Evolutionary conservation across 2,113 vertebrate species (phyloP).

Genomic region (Siniperca knerii): DNA sequence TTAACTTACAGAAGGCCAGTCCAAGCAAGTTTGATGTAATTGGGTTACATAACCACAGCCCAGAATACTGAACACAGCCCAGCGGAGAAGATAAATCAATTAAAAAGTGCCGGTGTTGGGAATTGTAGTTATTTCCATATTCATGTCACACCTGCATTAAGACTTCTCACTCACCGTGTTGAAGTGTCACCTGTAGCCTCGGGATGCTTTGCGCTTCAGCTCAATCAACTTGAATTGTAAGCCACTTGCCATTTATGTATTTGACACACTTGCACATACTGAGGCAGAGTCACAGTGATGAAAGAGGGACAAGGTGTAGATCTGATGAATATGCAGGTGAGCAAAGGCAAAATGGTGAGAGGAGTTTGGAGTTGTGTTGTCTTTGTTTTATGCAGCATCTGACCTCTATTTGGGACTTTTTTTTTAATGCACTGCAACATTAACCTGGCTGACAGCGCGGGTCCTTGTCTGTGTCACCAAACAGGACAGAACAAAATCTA

Average conservation of each 20-base stretch:
- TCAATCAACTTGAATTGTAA: slow-evolving; percentile 19
- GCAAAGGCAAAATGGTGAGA: slow-evolving; percentile 27
- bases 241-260: slow-evolving; percentile 39
- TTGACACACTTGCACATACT: slow-evolving; percentile 2
- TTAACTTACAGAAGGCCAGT: neutral
- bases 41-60: neutral
- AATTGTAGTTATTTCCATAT: slow-evolving; percentile 34
- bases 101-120: neutral
- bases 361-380: neutral
- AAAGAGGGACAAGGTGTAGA: slow-evolving; percentile 20
- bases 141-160: slow-evolving; percentile 22
- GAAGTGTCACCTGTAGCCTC: slow-evolving; percentile 28
- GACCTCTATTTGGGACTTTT: neutral
- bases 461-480: slow-evolving; percentile 38
- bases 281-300: slow-evolving; percentile 21
- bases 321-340: slow-evolving; percentile 58
- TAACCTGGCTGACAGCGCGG: slow-evolving; percentile 10
- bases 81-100: slow-evolving; percentile 2
- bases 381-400: slow-evolving; percentile 23
- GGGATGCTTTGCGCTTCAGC: slow-evolving; percentile 6
- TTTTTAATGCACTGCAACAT: slow-evolving; percentile 16
- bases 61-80: neutral
- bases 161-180: neutral
- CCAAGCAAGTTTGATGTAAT: neutral
- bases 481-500: slow-evolving; percentile 31